A percentile compares a stretch with the other conserved stretches of the same genome.
Evolutionary conservation across 2,113 vertebrate species (phyloP).

Genomic region (Eptesicus fuscus): DNA sequence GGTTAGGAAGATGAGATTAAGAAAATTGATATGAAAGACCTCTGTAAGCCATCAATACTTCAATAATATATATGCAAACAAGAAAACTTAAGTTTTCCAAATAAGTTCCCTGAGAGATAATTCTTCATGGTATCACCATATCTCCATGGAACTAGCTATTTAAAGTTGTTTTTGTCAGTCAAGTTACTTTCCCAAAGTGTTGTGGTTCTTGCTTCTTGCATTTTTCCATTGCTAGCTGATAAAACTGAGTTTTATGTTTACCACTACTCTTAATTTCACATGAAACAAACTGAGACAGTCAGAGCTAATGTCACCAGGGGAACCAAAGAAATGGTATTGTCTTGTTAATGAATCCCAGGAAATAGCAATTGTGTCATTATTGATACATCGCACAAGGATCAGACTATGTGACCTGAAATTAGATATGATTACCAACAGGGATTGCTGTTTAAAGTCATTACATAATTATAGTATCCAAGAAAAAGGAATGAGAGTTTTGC

Average conservation of each 20-base stretch:
- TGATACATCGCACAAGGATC: background rate
- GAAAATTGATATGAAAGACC: background rate
- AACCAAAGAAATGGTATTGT: background rate
- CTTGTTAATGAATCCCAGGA: background rate
- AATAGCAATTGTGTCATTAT: background rate
- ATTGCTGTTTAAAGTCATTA: background rate
- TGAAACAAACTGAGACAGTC: background rate
- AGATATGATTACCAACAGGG: background rate
- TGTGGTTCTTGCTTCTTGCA: background rate
- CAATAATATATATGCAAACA: background rate
- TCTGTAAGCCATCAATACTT: background rate
- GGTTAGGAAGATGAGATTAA: background rate
- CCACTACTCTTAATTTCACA: background rate
- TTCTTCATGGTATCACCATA: background rate
- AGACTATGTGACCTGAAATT: background rate
- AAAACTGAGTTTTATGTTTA: background rate
- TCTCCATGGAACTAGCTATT: background rate
- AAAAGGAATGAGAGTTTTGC: background rate
- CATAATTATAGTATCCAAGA: background rate
- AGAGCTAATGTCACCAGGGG: background rate
- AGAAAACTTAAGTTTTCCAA: background rate
- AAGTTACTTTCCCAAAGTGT: background rate
- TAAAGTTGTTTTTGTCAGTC: background rate
- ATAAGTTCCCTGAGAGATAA: background rate
- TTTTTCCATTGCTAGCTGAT: background rate